Evolutionary conservation across 1,140 invertebrate species (phyloP).

Genomic region (Phymastichus coffea): DNA sequence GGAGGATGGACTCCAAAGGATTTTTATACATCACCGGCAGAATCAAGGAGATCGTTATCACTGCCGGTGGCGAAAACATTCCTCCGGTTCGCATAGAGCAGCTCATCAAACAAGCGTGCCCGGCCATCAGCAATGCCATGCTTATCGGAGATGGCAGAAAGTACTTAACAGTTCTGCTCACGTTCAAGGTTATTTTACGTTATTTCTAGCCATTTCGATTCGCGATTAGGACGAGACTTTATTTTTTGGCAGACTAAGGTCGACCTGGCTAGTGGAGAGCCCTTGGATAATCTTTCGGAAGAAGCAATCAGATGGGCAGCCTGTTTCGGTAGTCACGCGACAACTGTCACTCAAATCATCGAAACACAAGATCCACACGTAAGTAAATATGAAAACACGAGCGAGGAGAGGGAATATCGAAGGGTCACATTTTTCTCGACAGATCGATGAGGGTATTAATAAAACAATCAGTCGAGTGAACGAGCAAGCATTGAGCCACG

Average conservation of each 20-base stretch:
- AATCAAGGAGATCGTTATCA: constrained; percentile 81
- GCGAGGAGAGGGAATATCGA: too few relatives aligned
- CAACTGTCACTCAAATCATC: constrained; percentile 72
- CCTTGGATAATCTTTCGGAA: constrained; percentile 67
- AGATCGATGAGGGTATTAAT: constrained; percentile 73
- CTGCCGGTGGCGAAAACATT: constrained; percentile 93
- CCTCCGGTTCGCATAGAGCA: constrained; percentile 86
- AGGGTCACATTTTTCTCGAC: too few relatives aligned
- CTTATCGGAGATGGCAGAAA: constrained; percentile 85
- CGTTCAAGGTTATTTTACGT: constrained; percentile 73
- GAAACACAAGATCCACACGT: constrained; percentile 55
- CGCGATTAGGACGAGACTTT: too few relatives aligned
- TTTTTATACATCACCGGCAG: constrained; percentile 73
- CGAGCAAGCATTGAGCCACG: constrained; percentile 78
- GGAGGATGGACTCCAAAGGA: constrained; percentile 70
- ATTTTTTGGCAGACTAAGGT: constrained; percentile 63
- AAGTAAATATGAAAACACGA: constrained; percentile 33
- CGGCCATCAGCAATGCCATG: constrained; percentile 78
- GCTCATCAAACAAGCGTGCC: constrained; percentile 71
- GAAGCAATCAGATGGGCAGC: constrained; percentile 71
- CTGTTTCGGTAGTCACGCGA: constrained; percentile 69
- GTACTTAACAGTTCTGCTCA: constrained; percentile 80
- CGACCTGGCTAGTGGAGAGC: constrained; percentile 67
- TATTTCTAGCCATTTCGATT: too few relatives aligned
- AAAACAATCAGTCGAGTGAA: constrained; percentile 79